These are phyloP conservation scores for Pavo muticus DNA, from an alignment of 2,113 vertebrate genomes.

Conservation along the genomic window DNA sequence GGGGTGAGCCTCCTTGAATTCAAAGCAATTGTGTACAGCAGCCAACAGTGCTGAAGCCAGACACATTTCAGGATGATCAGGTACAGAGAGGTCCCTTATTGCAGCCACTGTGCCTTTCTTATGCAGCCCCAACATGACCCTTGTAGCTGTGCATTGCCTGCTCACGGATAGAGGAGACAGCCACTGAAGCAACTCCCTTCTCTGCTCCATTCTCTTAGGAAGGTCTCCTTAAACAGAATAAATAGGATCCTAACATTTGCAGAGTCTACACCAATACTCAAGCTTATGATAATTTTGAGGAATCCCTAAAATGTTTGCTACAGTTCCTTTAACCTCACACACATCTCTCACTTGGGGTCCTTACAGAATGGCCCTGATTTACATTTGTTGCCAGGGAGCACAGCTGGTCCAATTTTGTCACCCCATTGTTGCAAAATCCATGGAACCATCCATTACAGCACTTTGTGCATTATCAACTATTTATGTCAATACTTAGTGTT, in stretches of 20 bases:
- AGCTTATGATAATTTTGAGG: neutral
- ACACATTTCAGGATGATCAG: neutral
- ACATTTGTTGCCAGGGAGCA: conserved; percentile 24
- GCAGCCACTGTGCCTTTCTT: neutral
- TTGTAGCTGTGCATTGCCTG: neutral
- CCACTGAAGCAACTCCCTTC: neutral
- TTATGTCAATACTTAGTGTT: conserved; percentile 68
- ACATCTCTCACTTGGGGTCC: conserved; percentile 9
- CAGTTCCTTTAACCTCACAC: neutral
- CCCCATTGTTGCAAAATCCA: conserved; percentile 45
- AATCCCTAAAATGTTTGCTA: neutral
- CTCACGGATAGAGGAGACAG: neutral
- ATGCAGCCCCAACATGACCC: neutral
- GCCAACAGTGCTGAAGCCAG: neutral
- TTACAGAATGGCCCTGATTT: conserved; percentile 23
- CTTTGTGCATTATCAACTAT: conserved; percentile 67
- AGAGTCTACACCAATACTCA: neutral
- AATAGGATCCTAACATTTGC: neutral
- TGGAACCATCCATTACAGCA: conserved; percentile 44
- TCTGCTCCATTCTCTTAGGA: neutral
- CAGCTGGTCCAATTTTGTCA: conserved; percentile 48
- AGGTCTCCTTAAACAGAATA: neutral
- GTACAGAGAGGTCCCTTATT: neutral
- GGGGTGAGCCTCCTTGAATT: neutral
- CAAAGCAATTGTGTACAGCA: neutral